Evolutionary conservation across 2,888 invertebrate genomes (phyloP), one percentile per base, ranked within the genome.

Genomic region (Meghimatium bilineatum): DNA sequence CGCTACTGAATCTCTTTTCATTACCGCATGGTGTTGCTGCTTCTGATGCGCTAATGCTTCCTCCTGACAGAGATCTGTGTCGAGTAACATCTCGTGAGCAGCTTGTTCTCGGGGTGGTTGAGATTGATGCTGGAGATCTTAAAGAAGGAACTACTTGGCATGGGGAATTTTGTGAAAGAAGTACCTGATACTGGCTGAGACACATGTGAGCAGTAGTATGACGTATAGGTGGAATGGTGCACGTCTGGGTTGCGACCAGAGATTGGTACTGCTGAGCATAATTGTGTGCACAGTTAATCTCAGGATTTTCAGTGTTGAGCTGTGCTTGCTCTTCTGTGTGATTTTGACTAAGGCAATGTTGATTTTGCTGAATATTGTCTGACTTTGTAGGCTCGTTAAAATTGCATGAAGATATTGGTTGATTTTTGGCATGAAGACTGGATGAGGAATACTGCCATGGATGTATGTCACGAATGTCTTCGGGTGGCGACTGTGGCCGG

Each of bases 81-180:
- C 80, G 32, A n/a, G 34, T 52, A 26, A 17, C 26, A 29, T 66
- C 49, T 1, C 6, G 20, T 26, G 67, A 49, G 32, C n/a, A 49
- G 44, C 69, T 29, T 5, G 67, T 32, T 23, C 67, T 79, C 1
- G 71, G n/a, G n/a, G 71, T 36, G 14, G 34, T 38, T 38, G 63
- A n/a, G 63, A 5, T 34, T 38, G 63, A 63, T 32, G 23, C 34
- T 14, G 63, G 77, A 29, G 77, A 77, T 32, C 29, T 63, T 36
- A 80, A 23, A 20, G 80, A 80, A 36, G 80, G 80, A 23, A 80
- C 80, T 26, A 80, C 80, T n/a, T 80, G 80, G 26, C 56, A 69
- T 12, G 74, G 74, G 14, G 63, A 44, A 20, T 56, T 34, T 1
- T 81, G 74, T 29, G 74, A 38, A 44, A 29, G 60, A 1, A 81